phyloP scores from a whole-genome alignment of 2,888 invertebrate species.

The Pheosia gnoma region DNA sequence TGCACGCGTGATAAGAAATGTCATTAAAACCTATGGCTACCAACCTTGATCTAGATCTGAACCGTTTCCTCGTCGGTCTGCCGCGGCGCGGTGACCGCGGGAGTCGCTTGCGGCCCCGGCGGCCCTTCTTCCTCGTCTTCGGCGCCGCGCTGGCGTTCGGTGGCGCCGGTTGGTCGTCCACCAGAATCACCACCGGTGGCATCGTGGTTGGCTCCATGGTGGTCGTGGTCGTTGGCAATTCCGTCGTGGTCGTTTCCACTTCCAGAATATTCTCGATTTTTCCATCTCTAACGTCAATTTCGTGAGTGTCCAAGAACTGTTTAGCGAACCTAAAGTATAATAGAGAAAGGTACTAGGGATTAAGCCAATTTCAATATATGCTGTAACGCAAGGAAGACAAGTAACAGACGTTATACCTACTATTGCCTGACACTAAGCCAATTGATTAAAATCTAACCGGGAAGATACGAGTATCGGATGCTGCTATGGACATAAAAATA shows the following conservation, averaged over 20 bases:
- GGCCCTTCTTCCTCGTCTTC: slow-evolving; percentile 61
- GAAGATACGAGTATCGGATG: too few relatives aligned
- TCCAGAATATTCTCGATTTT: slow-evolving; percentile 67
- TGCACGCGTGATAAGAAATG: too few relatives aligned
- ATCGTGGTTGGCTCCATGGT: slow-evolving; percentile 60
- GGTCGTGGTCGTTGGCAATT: slow-evolving; percentile 54
- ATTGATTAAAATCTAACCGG: too few relatives aligned
- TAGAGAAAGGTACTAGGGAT: too few relatives aligned
- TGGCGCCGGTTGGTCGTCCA: slow-evolving; percentile 75
- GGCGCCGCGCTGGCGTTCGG: slow-evolving; percentile 62
- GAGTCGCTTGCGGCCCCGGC: slow-evolving; percentile 66
- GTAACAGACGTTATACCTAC: too few relatives aligned
- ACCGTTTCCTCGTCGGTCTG: slow-evolving; percentile 76
- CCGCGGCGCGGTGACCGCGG: slow-evolving; percentile 75
- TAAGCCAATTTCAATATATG: too few relatives aligned
- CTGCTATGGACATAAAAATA: too few relatives aligned
- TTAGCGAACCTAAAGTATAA: slow-evolving; percentile 83
- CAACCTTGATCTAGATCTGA: slow-evolving; percentile 71
- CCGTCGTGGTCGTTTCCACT: slow-evolving; percentile 65
- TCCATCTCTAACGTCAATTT: slow-evolving; percentile 78
- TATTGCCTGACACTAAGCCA: too few relatives aligned
- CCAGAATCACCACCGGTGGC: slow-evolving; percentile 73
- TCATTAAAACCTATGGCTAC: background rate
- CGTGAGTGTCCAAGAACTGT: slow-evolving; percentile 88
- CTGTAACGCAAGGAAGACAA: too few relatives aligned